Conservation (phyloP, 2,888 invertebrate species). For the Drosophila merina region DNA sequence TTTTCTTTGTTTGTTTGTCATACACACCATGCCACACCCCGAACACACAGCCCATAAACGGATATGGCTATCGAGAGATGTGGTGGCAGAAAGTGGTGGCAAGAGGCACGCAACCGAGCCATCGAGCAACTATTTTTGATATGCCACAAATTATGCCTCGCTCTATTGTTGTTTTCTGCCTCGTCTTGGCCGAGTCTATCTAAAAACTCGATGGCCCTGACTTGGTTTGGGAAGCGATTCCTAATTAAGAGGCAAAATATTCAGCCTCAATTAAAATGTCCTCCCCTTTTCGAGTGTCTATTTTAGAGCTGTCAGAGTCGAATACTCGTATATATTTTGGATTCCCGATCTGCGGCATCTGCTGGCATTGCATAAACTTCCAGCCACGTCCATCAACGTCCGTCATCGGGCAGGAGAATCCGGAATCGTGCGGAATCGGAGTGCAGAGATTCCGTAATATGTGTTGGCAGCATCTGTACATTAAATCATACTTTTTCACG, state of each 20-base stretch:
- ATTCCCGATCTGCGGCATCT: constrained; percentile 15
- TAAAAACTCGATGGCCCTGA: constrained; percentile 7
- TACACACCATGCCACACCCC: no score
- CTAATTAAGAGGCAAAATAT: constrained; percentile 1
- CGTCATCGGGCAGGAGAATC: constrained; percentile 27
- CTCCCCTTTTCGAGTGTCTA: neutral
- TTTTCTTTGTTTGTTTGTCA: neutral
- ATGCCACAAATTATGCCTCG: constrained; percentile 37
- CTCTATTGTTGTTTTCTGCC: constrained; percentile 10
- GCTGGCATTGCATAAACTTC: constrained; percentile 27
- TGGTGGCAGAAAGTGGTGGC: neutral
- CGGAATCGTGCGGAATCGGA: no score
- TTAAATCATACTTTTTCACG: constrained; percentile 32
- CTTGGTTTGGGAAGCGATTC: neutral
- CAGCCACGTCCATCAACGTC: constrained; percentile 48
- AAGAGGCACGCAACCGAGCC: constrained; percentile 30
- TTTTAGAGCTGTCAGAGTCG: neutral
- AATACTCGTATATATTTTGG: neutral
- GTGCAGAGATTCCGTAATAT: constrained; percentile 17
- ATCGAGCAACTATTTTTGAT: constrained; percentile 43
- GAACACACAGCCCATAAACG: constrained; percentile 5
- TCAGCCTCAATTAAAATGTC: no score
- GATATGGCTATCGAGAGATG: neutral
- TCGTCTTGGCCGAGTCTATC: constrained; percentile 15
- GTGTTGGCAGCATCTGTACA: constrained; percentile 42